Percentiles rank a stretch among this genome's conserved stretches.
Evolutionary conservation across 2,797 vertebrate genomes (phyloP).

Genomic region (Epinephelus coioides): DNA sequence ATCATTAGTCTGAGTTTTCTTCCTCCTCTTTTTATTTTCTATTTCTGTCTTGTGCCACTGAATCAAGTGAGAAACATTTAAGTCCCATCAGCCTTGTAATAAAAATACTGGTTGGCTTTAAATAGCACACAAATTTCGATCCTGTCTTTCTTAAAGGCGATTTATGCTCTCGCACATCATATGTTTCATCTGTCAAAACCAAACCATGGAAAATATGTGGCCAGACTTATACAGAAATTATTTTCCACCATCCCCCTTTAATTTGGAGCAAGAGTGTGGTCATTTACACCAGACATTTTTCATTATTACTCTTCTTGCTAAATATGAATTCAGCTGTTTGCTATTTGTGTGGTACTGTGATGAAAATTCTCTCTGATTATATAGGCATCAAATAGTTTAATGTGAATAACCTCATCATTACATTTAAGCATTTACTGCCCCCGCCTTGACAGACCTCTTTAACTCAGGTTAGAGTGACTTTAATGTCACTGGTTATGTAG

Average conservation of each 20-base stretch:
- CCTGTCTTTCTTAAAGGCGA: background rate
- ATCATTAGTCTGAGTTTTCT: background rate
- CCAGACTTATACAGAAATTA: slow-evolving; percentile 12
- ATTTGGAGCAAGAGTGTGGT: background rate
- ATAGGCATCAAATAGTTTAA: background rate
- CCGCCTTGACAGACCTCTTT: background rate
- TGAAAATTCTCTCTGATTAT: background rate
- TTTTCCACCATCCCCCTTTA: background rate
- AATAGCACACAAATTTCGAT: background rate
- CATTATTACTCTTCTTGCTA: background rate
- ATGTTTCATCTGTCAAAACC: slow-evolving; percentile 21
- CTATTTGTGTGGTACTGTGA: background rate
- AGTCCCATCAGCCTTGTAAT: background rate
- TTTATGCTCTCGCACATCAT: slow-evolving; percentile 7
- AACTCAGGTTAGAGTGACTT: background rate
- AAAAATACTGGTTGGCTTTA: slow-evolving; percentile 8
- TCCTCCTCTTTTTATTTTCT: background rate
- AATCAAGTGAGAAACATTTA: slow-evolving; percentile 19
- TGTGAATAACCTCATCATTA: background rate
- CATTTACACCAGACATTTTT: background rate
- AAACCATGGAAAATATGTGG: slow-evolving; percentile 23
- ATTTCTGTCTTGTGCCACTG: slow-evolving; percentile 1
- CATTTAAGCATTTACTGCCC: background rate
- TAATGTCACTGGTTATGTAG: background rate
- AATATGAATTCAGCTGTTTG: slow-evolving; percentile 10